These are phyloP conservation scores for Laupala kohalensis DNA, from an alignment of 1,140 invertebrate species.

Conservation along the genomic window DNA sequence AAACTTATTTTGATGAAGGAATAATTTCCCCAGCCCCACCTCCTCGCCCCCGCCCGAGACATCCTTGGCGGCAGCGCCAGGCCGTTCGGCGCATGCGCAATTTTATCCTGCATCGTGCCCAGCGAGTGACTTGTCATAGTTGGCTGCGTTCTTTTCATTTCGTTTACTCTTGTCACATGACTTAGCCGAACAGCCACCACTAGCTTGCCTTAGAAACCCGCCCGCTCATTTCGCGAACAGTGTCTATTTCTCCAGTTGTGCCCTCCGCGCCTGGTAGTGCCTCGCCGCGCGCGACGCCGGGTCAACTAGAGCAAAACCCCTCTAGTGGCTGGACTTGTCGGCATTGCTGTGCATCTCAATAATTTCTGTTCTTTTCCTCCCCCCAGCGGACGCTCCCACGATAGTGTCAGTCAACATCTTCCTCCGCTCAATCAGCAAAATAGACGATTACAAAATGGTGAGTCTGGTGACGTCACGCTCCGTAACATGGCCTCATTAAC, in stretches of 20 bases:
- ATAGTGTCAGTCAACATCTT: constrained; percentile 82
- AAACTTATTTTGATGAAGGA: no score
- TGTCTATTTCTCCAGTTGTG: background rate
- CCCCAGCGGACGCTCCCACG: constrained; percentile 52
- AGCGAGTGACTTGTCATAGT: background rate
- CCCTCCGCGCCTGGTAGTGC: background rate
- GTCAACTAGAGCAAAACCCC: background rate
- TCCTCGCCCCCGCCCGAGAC: background rate
- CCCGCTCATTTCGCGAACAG: background rate
- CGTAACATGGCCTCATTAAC: background rate
- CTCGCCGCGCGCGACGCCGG: background rate
- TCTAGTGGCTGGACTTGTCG: background rate
- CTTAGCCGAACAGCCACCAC: background rate
- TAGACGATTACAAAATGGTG: constrained; percentile 98
- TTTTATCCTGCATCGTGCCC: background rate
- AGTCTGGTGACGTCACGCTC: constrained; percentile 39
- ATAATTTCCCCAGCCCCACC: no score
- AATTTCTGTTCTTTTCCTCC: constrained; percentile 24
- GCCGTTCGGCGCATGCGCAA: background rate
- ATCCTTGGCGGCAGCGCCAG: background rate
- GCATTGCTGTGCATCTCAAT: background rate
- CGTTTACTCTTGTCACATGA: background rate
- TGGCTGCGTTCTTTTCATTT: background rate
- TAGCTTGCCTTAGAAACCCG: background rate
- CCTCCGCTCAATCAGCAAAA: constrained; percentile 94